phyloP scores from a whole-genome alignment of 37 sponge, comb jelly and placozoan species.

The Aplysina aerophoba region DNA sequence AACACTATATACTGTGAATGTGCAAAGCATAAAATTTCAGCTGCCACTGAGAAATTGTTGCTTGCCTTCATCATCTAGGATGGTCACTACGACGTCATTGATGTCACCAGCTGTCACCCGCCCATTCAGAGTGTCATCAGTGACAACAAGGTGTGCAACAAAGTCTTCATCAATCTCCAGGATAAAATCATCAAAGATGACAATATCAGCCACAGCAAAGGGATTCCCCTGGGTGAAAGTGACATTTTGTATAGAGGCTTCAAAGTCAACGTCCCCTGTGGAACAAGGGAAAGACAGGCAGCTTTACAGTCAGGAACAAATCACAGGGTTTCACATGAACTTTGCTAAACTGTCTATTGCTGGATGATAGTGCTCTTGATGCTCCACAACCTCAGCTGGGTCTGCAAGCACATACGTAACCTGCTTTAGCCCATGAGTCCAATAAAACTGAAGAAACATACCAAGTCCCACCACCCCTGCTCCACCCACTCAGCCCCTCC shows the following conservation, averaged over 20 bases:
- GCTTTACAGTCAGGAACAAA: too few species aligned
- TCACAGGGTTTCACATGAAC: too few species aligned
- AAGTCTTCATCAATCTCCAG: conserved; percentile 11
- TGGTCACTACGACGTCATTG: background rate
- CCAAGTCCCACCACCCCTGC: too few species aligned
- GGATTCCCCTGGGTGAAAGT: conserved; percentile 12
- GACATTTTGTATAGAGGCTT: background rate
- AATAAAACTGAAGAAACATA: too few species aligned
- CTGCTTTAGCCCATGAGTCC: too few species aligned
- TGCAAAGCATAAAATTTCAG: too few species aligned
- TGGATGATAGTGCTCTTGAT: too few species aligned
- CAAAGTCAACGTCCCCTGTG: conserved; percentile 10
- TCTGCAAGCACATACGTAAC: too few species aligned
- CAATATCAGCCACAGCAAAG: background rate
- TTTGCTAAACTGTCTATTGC: too few species aligned
- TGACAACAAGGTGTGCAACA: background rate
- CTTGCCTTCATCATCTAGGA: conserved; percentile 20
- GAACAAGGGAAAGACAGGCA: background rate
- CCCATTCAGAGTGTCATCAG: conserved; percentile 8
- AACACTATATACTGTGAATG: too few species aligned
- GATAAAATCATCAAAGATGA: conserved; percentile 8
- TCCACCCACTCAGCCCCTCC: background rate
- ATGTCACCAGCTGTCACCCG: conserved; percentile 23
- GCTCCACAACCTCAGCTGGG: too few species aligned
- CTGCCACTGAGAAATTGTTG: too few species aligned